phyloP scores from a whole-genome alignment of 2,113 vertebrate species.

The Macroglossus sobrinus region DNA sequence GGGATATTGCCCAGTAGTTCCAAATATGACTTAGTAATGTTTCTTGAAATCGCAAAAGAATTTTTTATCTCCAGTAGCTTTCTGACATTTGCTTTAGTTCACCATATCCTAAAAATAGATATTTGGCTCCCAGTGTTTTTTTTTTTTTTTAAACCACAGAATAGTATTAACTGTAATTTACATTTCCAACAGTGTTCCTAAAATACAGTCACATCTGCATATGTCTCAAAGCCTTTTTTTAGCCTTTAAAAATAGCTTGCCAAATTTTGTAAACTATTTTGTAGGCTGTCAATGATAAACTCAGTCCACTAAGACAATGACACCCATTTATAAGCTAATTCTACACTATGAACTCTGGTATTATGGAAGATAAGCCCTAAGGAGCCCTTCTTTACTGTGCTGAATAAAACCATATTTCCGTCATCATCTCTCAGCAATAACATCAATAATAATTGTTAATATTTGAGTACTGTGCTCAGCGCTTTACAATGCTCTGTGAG shows the following conservation, averaged over 20 bases:
- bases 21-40: accelerated
- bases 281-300: not conserved
- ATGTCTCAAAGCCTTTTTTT: not conserved
- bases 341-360: accelerated
- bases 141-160: constrained; percentile 44
- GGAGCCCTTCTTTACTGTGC: accelerated
- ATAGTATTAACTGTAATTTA: constrained; percentile 61
- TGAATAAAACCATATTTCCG: not conserved
- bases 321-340: accelerated
- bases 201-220: constrained; percentile 48
- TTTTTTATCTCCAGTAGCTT: not conserved
- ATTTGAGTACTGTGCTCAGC: not conserved
- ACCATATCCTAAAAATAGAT: constrained; percentile 62
- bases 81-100: constrained; percentile 44
- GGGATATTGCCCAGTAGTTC: not conserved
- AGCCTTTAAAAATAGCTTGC: constrained; percentile 40
- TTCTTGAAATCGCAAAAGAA: constrained; percentile 16
- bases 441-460: not conserved
- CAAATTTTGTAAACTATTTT: not conserved
- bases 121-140: constrained; percentile 37
- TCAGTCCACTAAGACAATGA: not conserved
- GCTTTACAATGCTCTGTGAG: not conserved
- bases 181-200: constrained; percentile 71
- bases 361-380: accelerated
- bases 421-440: not conserved